Evolutionary conservation across 2,888 invertebrate species (phyloP), one percentile per base, ranked within the genome.

Genomic region (Drosophila paranaensis): DNA sequence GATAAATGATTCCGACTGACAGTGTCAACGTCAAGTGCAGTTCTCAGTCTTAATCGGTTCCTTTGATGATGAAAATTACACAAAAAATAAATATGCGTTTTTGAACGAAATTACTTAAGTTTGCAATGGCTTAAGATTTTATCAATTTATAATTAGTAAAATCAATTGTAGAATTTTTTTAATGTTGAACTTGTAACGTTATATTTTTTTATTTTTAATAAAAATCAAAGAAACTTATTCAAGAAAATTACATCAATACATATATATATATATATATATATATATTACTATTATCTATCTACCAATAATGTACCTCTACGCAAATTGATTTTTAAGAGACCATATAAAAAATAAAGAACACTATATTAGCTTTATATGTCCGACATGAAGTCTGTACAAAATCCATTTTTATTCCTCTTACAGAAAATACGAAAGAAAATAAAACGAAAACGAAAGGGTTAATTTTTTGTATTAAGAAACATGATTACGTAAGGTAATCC

Each of bases 1-100:
- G 67, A 95, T 97, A 13, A 92, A 97, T 80, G 98, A 98, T 93
- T 98, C 97, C 93, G 98, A 98, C 95, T 98, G 96, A 97, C 95
- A 94, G 93, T 93, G 82, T 78, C 78, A 84, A 82, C 68, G 65
- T 69, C 76, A 73, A 73, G 70, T 46, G 42, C 63, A 60, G 48
- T 53, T 79, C 76, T 73, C 65, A 63, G 56, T 43, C 54, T 63
- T 61, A 53, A 53, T 50, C 57, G 65, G 82, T 80, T 82, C 78
- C 79, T 86, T 79, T 72, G 79, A 88, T 69, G 83, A 86, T 77
- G 79, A 76, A 60, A 81, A 80, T 74, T 72, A 79, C 71, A 65
- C 65, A 27, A 74, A 71, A 82, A 80, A 81, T 81, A 81, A 91
- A 70, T 81, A 80, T 68, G 86, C 79, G 81, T 79, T 86, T 81